Evolutionary conservation across 2,113 vertebrate species (phyloP).

Genomic region (Tyto alba): DNA sequence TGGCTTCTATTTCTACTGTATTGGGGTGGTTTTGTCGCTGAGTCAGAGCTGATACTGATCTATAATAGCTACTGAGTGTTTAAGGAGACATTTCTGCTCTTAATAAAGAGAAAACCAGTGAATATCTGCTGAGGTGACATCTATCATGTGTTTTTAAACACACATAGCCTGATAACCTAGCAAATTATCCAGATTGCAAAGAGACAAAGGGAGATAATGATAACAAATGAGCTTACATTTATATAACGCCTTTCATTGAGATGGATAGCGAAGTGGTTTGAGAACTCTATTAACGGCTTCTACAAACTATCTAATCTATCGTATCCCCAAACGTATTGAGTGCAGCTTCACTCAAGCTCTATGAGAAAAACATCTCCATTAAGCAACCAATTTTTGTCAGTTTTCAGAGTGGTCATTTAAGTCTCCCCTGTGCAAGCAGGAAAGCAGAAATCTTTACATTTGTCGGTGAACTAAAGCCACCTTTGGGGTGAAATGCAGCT

Average conservation of each 20-base stretch:
- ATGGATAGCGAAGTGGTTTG: not conserved
- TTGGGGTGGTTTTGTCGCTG: not conserved
- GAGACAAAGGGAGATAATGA: slow-evolving; percentile 21
- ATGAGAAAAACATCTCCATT: slow-evolving; percentile 8
- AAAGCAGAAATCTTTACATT: not conserved
- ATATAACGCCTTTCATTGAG: not conserved
- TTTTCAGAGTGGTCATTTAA: not conserved
- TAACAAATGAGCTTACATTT: not conserved
- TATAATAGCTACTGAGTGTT: not conserved
- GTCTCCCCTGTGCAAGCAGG: not conserved
- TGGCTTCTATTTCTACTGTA: not conserved
- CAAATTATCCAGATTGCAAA: not conserved
- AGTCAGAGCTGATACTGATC: not conserved
- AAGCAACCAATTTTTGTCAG: not conserved
- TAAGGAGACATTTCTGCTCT: not conserved
- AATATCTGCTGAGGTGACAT: not conserved
- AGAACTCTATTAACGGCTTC: slow-evolving; percentile 36
- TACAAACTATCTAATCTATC: not conserved
- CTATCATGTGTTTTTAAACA: slow-evolving; percentile 22
- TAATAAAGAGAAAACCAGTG: not conserved
- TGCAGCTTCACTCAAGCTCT: not conserved
- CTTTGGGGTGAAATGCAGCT: not conserved
- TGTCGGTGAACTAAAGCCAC: not conserved
- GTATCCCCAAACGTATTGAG: not conserved
- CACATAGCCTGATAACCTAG: not conserved